phyloP scores from a whole-genome alignment of 2,797 vertebrate genomes.

The Macroramphosus scolopax region DNA sequence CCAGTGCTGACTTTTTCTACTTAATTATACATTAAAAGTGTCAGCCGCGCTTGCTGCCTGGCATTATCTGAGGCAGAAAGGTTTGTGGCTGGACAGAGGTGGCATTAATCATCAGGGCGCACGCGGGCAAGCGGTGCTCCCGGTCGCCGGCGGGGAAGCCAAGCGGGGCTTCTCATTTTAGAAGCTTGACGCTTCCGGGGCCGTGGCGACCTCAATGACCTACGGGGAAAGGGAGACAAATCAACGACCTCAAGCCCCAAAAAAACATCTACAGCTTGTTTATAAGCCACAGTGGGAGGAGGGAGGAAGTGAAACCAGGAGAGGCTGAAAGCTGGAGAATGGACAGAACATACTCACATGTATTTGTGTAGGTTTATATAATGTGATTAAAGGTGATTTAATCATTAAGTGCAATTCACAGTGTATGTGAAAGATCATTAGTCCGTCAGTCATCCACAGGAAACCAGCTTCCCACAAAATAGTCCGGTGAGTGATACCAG shows the following conservation, averaged over 20 bases:
- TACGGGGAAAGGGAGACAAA: slow-evolving; percentile 87
- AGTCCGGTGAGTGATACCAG: slow-evolving; percentile 14
- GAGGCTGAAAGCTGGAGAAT: too few species aligned
- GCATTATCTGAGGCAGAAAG: slow-evolving; percentile 99
- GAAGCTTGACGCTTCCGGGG: slow-evolving; percentile 86
- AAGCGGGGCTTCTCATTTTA: slow-evolving; percentile 89
- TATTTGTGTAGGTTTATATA: background rate
- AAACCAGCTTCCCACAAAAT: slow-evolving; percentile 3
- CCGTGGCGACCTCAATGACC: slow-evolving; percentile 87
- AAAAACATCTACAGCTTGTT: slow-evolving; percentile 72
- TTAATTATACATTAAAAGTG: slow-evolving; percentile 99
- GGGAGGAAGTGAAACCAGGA: slow-evolving; percentile 17
- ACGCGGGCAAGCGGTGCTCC: slow-evolving; percentile 88
- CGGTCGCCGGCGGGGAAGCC: slow-evolving; percentile 84
- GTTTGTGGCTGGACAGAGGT: slow-evolving; percentile 99
- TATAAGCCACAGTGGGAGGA: slow-evolving; percentile 62
- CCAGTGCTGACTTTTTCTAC: slow-evolving; percentile 99
- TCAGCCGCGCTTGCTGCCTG: slow-evolving; percentile 98
- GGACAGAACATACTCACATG: background rate
- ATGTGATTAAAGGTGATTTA: too few species aligned
- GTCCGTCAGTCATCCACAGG: background rate
- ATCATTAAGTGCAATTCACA: background rate
- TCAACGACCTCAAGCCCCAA: slow-evolving; percentile 88
- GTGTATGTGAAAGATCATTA: background rate
- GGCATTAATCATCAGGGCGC: slow-evolving; percentile 98